Percentiles rank a stretch among this genome's conserved stretches.
These are phyloP conservation scores for Phylloscopus trochiloides DNA, from an alignment of 2,113 vertebrate species.

Conservation along the genomic window DNA sequence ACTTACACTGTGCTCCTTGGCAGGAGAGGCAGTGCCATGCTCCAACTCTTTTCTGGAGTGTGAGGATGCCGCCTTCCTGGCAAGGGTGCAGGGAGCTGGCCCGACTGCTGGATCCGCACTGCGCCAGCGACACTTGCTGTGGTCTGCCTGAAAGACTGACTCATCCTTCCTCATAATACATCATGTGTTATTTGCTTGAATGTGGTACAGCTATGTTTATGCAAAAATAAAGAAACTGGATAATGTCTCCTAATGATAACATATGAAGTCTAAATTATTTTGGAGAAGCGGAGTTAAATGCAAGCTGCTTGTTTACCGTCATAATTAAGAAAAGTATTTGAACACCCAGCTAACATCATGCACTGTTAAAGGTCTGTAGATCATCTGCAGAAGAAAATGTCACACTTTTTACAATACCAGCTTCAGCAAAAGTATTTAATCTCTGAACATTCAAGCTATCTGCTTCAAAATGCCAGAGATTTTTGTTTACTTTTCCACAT, in stretches of 20 bases:
- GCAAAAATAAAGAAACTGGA: background rate
- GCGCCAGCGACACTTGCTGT: rapidly evolving
- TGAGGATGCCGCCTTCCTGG: rapidly evolving
- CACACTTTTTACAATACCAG: background rate
- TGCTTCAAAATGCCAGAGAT: background rate
- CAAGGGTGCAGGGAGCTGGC: background rate
- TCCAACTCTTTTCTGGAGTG: rapidly evolving
- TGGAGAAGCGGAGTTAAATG: background rate
- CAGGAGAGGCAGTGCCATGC: rapidly evolving
- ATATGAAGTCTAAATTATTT: background rate
- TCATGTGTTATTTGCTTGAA: background rate
- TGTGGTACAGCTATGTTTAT: background rate
- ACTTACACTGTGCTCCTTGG: rapidly evolving
- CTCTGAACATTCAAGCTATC: background rate
- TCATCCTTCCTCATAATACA: background rate
- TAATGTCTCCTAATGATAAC: background rate
- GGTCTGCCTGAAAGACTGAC: background rate
- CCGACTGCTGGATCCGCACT: rapidly evolving
- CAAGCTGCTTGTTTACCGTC: background rate
- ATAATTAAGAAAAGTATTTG: background rate
- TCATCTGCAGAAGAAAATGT: background rate
- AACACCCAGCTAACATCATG: background rate
- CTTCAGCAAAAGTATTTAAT: background rate
- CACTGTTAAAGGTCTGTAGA: background rate
- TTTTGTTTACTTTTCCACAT: background rate